Percentiles rank a stretch among this genome's conserved stretches.
phyloP scores from a whole-genome alignment of 2,113 vertebrate species.

The Leptobrachium ailaonicum region DNA sequence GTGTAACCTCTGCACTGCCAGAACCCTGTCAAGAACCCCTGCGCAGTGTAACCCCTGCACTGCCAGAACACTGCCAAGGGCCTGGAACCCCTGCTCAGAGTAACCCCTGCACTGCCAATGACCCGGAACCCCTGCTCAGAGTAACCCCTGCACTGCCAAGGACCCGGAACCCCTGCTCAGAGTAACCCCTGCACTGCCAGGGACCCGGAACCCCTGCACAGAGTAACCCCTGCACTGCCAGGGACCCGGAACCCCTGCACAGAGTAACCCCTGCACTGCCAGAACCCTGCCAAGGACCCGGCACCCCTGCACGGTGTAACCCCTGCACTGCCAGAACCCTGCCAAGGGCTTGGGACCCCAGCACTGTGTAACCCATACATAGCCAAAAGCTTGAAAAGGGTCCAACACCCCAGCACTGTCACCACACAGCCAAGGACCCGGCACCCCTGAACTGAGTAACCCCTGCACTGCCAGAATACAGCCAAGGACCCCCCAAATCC shows the following conservation, averaged over 20 bases:
- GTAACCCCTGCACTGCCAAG: too few species aligned
- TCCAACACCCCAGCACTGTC: not conserved
- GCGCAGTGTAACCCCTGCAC: not conserved
- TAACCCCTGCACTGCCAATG: too few species aligned
- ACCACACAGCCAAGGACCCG: not conserved
- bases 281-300: too few species aligned
- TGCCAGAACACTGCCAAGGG: not conserved
- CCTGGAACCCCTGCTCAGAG: too few species aligned
- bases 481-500: not conserved
- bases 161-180: too few species aligned
- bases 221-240: too few species aligned
- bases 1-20: not conserved
- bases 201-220: too few species aligned
- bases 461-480: not conserved
- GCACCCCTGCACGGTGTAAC: not conserved
- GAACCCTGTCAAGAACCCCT: not conserved
- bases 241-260: not conserved
- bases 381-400: too few species aligned
- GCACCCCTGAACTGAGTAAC: not conserved
- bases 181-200: too few species aligned
- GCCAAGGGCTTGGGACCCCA: too few species aligned
- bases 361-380: too few species aligned
- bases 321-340: not conserved
- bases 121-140: too few species aligned
- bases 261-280: slow-evolving; percentile 1